Evolutionary conservation across 2,888 invertebrate genomes (phyloP).

Genomic region (Ophraella communa): DNA sequence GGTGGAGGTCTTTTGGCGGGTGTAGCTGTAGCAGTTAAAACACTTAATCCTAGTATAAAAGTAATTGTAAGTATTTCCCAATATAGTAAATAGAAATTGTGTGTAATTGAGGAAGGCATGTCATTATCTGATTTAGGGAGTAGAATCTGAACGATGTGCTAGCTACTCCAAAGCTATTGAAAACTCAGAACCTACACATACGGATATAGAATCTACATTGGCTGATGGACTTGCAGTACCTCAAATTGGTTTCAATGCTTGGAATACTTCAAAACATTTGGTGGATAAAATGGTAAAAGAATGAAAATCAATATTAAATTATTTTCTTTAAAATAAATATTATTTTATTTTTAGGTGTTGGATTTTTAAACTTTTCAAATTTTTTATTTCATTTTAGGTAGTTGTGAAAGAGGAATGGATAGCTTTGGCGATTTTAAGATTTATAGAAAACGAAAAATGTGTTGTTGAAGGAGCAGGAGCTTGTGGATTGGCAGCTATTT

Average conservation of each 20-base stretch:
- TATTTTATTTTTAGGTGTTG: neutral
- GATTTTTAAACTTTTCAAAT: too few relatives aligned
- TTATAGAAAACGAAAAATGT: slow-evolving; percentile 72
- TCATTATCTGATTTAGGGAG: slow-evolving; percentile 66
- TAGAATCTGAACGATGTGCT: slow-evolving; percentile 90
- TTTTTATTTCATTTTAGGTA: slow-evolving; percentile 51
- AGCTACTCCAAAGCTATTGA: slow-evolving; percentile 76
- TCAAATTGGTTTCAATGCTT: slow-evolving; percentile 72
- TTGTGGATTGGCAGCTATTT: slow-evolving; percentile 70
- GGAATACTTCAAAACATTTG: slow-evolving; percentile 66
- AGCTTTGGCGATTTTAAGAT: slow-evolving; percentile 68
- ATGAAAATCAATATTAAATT: neutral
- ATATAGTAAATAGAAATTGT: neutral
- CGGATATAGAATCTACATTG: slow-evolving; percentile 65
- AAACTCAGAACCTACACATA: slow-evolving; percentile 64
- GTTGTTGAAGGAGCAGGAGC: slow-evolving; percentile 80
- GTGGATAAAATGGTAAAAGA: slow-evolving; percentile 71
- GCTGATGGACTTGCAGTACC: slow-evolving; percentile 78
- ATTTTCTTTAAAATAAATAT: neutral
- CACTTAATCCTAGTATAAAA: slow-evolving; percentile 79
- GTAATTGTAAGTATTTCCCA: slow-evolving; percentile 75
- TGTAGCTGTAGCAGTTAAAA: slow-evolving; percentile 87
- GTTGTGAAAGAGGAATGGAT: slow-evolving; percentile 71
- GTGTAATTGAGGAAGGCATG: neutral
- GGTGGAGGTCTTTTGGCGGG: slow-evolving; percentile 95